Evolutionary conservation across 2,113 vertebrate genomes (phyloP), one percentile per base, ranked within the genome.

Genomic region (Girardinichthys multiradiatus): DNA sequence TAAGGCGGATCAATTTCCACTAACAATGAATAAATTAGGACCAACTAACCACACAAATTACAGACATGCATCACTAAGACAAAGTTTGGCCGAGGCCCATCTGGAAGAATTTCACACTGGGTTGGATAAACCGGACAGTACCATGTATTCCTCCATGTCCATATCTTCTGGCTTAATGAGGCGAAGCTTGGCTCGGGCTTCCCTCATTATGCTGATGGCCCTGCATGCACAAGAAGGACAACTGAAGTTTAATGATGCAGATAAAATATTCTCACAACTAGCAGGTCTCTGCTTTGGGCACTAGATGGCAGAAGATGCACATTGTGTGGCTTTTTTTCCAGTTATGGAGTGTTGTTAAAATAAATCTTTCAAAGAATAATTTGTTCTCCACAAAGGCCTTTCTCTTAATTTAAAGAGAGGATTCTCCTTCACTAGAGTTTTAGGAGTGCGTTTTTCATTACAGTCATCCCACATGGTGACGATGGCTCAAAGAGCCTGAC

Each of bases 81-180:
- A 28, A 24, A 30, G 33, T 4, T 35, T 35, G 10, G 33, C 17
- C n/a, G n/a, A n/a, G n/a, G n/a, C n/a, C n/a, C n/a, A n/a, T n/a
- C 1, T 51, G 7, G 29, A 15, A 27, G 8, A 7, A 21, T 27
- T 24, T 28, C 24, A 33, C 12, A 2, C 8, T 48, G 7, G 10
- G 11, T 24, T 14, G 13, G 8, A 57, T n/a, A 57, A n/a, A 66
- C 4, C n/a, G 35, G 13, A 77, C 57, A 3, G 59, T 89, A 99
- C 98, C 97, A 95, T 84, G 76, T 99, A 99, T 73, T 98, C 96
- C 27, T 97, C 96, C 97, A 99, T 98, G 64, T 99, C 94, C 89
- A 99, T 96, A 15, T 99, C 97, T 0, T 97, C 95, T 0, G 98
- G 97, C 42, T 95, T 96, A 8, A 99, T 99, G 68, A 98, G 96